Conservation (phyloP, 1,140 invertebrate genomes). For the Drosophila mayri region DNA sequence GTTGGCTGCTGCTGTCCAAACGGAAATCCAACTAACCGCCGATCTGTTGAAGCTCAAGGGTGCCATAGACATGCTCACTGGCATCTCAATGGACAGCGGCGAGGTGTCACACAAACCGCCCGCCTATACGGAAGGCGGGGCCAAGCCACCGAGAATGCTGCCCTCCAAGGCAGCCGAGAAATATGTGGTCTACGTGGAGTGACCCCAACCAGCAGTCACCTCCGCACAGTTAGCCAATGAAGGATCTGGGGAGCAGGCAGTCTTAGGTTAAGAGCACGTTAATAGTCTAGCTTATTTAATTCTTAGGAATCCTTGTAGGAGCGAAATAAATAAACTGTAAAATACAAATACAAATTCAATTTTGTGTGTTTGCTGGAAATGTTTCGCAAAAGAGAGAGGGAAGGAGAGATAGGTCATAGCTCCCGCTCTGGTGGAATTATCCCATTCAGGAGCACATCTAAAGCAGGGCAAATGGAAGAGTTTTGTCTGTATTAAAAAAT, state of each 20-base stretch:
- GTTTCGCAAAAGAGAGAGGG: background rate
- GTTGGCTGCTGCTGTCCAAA: conserved; percentile 87
- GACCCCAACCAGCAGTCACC: background rate
- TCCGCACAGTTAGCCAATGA: background rate
- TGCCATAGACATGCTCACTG: conserved; percentile 89
- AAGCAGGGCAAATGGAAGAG: background rate
- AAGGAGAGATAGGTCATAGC: no score
- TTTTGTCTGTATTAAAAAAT: background rate
- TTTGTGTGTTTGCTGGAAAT: background rate
- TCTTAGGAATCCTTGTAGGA: background rate
- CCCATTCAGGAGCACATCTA: no score
- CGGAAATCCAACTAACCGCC: conserved; percentile 89
- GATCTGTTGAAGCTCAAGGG: conserved; percentile 89
- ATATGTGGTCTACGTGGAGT: conserved; percentile 60
- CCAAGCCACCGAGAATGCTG: conserved; percentile 37
- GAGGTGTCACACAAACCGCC: background rate
- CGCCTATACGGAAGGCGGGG: background rate
- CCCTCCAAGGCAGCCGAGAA: conserved; percentile 55
- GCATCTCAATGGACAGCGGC: conserved; percentile 85
- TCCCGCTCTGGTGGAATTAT: no score
- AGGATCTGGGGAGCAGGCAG: background rate
- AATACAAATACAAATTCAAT: background rate
- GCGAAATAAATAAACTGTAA: background rate
- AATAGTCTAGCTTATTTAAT: conserved; percentile 5
- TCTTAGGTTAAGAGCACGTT: background rate